Conservation (phyloP, 2,113 vertebrate species). For the Chauna torquata region DNA sequence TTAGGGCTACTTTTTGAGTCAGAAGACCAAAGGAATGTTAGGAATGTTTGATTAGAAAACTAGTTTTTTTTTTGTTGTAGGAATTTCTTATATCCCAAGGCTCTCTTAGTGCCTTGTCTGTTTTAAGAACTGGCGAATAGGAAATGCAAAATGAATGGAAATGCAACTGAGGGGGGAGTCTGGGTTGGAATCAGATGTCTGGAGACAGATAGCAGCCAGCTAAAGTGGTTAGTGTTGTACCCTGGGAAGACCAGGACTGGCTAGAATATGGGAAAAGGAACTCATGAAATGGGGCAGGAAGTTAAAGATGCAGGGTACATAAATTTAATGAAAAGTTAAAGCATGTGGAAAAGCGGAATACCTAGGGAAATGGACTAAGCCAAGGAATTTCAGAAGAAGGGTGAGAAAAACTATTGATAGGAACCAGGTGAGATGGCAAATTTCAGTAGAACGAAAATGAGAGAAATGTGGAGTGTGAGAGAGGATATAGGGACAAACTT, state of each 20-base stretch:
- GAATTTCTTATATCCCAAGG: background rate
- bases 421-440: background rate
- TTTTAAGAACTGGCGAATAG: background rate
- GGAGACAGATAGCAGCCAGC: background rate
- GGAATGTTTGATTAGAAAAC: background rate
- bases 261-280: background rate
- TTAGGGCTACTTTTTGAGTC: background rate
- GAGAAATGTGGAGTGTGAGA: background rate
- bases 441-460: background rate
- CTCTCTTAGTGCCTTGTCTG: background rate
- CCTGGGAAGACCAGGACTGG: background rate
- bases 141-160: background rate
- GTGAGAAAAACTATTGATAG: background rate
- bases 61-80: background rate
- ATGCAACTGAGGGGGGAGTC: background rate
- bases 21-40: background rate
- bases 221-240: background rate
- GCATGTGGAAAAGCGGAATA: background rate
- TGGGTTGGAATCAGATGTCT: background rate
- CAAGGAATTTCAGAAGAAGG: background rate
- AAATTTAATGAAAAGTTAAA: background rate
- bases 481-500: background rate
- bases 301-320: background rate
- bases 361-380: background rate
- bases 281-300: background rate